phyloP scores from a whole-genome alignment of 2,113 vertebrate species.

The Antechinus flavipes region DNA sequence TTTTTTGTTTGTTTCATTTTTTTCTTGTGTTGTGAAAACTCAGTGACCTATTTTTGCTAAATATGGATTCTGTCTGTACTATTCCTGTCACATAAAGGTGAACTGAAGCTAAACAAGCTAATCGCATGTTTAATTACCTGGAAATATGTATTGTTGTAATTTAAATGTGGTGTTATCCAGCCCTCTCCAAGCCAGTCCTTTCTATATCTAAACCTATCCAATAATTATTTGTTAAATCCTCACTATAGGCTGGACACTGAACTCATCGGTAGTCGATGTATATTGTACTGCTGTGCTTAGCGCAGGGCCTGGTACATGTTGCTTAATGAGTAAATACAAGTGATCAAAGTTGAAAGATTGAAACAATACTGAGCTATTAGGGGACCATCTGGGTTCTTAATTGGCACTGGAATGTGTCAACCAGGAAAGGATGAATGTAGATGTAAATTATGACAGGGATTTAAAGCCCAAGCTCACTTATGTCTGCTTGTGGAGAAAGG shows the following conservation, averaged over 20 bases:
- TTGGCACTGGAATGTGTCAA: neutral
- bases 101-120: neutral
- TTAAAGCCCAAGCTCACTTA: neutral
- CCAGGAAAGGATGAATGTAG: conserved; percentile 39
- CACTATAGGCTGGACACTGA: neutral
- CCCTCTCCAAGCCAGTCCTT: neutral
- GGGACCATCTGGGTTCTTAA: neutral
- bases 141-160: neutral
- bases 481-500: neutral
- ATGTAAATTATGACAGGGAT: conserved; percentile 31
- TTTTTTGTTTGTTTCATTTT: neutral
- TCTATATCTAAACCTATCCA: neutral
- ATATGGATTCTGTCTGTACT: neutral
- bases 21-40: neutral
- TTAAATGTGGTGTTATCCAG: neutral
- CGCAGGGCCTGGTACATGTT: neutral
- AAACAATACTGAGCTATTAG: neutral
- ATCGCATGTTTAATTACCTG: neutral
- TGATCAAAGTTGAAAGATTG: conserved; percentile 29
- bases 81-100: neutral
- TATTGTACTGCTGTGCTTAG: neutral
- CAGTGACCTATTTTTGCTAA: neutral
- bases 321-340: neutral
- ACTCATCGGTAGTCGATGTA: neutral
- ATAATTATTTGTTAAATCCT: neutral